These are phyloP conservation scores for Thalassaphorura encarpata DNA, from an alignment of 1,140 invertebrate genomes.

Conservation along the genomic window DNA sequence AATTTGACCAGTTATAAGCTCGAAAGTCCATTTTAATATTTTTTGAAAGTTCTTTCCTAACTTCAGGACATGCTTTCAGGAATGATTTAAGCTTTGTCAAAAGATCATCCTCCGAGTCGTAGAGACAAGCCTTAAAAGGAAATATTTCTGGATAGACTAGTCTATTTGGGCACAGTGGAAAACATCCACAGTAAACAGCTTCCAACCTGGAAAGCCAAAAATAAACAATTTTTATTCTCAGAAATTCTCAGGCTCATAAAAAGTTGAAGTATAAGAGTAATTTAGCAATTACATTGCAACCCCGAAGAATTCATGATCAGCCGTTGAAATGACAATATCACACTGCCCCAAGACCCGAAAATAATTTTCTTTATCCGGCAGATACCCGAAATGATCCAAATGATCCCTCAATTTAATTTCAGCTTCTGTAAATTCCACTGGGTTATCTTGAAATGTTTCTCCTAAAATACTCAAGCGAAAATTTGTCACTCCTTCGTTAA, in stretches of 20 bases:
- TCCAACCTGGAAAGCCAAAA: slow-evolving; percentile 49
- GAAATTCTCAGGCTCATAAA: slow-evolving; percentile 1
- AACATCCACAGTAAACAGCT: slow-evolving; percentile 54
- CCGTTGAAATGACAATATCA: slow-evolving; percentile 61
- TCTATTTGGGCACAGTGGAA: slow-evolving; percentile 55
- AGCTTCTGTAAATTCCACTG: slow-evolving; percentile 45
- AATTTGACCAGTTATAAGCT: no score
- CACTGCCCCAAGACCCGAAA: slow-evolving; percentile 44
- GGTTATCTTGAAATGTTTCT: slow-evolving; percentile 48
- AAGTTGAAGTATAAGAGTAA: no score
- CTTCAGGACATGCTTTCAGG: no score
- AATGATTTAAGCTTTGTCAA: slow-evolving; percentile 44
- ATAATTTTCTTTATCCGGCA: slow-evolving; percentile 48
- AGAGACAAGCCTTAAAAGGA: slow-evolving; percentile 48
- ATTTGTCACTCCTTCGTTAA: slow-evolving; percentile 41
- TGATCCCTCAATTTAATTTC: slow-evolving; percentile 42
- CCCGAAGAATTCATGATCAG: slow-evolving; percentile 64
- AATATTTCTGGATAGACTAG: slow-evolving; percentile 67
- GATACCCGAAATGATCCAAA: slow-evolving; percentile 52
- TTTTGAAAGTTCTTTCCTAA: no score
- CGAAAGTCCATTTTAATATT: no score
- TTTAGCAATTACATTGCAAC: slow-evolving; percentile 53
- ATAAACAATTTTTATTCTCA: slow-evolving; percentile 17
- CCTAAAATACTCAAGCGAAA: slow-evolving; percentile 56
- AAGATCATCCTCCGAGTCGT: slow-evolving; percentile 46